phyloP scores from a whole-genome alignment of 2,888 invertebrate genomes.

The Drosophila fulvimacula region DNA sequence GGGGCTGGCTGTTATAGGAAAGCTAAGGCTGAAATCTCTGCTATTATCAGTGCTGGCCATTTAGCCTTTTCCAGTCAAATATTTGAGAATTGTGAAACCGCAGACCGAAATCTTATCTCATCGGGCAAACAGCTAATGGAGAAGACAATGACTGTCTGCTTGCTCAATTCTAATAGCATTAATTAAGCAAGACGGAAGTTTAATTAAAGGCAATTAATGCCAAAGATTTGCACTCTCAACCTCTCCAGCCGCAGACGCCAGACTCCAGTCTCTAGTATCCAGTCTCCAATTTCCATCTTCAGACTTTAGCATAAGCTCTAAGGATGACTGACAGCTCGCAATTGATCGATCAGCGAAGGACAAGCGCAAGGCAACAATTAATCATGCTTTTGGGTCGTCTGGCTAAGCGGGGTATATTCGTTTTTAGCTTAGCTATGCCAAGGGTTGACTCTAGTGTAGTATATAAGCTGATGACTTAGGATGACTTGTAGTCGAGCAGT shows the following conservation, averaged over 20 bases:
- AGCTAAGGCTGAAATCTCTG: slow-evolving; percentile 50
- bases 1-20: neutral
- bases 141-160: slow-evolving; percentile 54
- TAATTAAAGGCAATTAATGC: slow-evolving; percentile 76
- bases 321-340: slow-evolving; percentile 46
- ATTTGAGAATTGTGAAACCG: neutral
- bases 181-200: slow-evolving; percentile 74
- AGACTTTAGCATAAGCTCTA: slow-evolving; percentile 15
- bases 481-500: neutral
- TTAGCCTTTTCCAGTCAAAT: neutral
- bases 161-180: slow-evolving; percentile 44
- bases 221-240: slow-evolving; percentile 61
- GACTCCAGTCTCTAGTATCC: neutral
- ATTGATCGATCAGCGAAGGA: slow-evolving; percentile 47
- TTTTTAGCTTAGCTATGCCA: too few species aligned
- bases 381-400: neutral
- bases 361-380: slow-evolving; percentile 11
- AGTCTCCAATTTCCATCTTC: neutral
- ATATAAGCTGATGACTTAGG: too few species aligned
- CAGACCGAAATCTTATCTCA: slow-evolving; percentile 54
- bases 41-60: neutral
- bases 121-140: slow-evolving; percentile 19
- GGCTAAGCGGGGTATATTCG: neutral
- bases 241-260: slow-evolving; percentile 14
- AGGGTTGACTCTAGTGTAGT: too few species aligned